phyloP scores from a whole-genome alignment of 2,113 vertebrate genomes.

The Rhombomys opimus region DNA sequence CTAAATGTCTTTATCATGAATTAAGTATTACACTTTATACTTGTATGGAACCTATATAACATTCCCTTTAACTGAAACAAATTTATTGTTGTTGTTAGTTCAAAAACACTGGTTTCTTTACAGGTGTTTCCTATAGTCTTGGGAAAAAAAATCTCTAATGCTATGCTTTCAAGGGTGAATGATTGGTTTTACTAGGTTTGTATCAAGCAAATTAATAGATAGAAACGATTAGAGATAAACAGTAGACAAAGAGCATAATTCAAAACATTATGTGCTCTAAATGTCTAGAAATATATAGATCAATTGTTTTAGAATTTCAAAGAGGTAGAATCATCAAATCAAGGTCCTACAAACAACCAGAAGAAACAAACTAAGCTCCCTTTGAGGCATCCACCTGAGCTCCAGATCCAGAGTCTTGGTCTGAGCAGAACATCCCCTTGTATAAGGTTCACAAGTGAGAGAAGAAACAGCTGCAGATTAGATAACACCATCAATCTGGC shows the following conservation, averaged over 20 bases:
- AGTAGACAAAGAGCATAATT: not conserved
- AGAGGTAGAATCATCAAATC: not conserved
- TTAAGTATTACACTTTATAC: not conserved
- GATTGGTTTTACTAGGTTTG: not conserved
- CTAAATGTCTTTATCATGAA: not conserved
- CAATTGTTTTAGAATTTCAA: not conserved
- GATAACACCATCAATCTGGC: not conserved
- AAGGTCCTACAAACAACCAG: not conserved
- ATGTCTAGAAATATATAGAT: not conserved
- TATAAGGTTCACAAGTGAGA: not conserved
- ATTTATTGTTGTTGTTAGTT: not conserved
- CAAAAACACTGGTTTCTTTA: not conserved
- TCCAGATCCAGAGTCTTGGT: not conserved
- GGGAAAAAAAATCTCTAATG: not conserved
- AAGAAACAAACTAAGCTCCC: not conserved
- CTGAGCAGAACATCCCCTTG: not conserved
- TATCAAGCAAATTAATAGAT: not conserved
- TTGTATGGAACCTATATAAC: not conserved
- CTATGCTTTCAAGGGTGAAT: not conserved
- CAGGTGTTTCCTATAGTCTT: not conserved
- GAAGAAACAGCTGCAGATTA: not conserved
- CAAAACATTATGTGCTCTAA: not conserved
- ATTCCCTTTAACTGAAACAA: not conserved
- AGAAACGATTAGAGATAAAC: not conserved
- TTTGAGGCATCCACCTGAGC: not conserved